Evolutionary conservation across 2,113 vertebrate species (phyloP), one percentile per base, ranked within the genome.

Genomic region (Centropristis striata): DNA sequence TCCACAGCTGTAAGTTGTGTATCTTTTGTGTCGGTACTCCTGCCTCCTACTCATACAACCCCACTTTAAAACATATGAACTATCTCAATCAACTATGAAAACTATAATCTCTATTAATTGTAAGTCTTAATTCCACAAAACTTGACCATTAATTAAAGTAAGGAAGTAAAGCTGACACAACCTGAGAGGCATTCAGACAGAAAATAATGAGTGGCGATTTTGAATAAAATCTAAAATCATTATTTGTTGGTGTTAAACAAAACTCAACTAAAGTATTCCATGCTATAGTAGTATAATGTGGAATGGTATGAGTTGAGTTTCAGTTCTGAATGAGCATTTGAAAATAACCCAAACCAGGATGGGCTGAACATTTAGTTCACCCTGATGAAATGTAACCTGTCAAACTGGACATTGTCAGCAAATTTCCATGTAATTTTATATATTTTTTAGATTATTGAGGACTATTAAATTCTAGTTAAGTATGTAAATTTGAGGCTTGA

Each of bases 161-260:
- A 25, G 18, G 14, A 10, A 23, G 8, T 14, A 49, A 57, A 41
- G 25, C 51, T 28, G 50, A 36, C 15, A 27, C 15, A 57, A 28
- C 4, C 8, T 25, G 39, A 59, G 21, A 16, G 15, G 47, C 14
- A 32, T 10, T 42, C 4, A 11, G 15, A 47, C n/a, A 49, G 15
- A 60, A 28, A 39, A 65, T 57, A 28, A 20, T 42, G 53, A 12
- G 12, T 16, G 2, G 39, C 63, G 9, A 25, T 65, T 50, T 78
- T 41, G 75, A 57, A 42, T 32, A 28, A 65, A 39, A 78, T 32
- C 28, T 39, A 6, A 32, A 9, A 21, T 67, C 64, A 32, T 23
- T 32, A 50, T 70, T 61, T 15, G 63, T 77, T 42, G 4, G 10
- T 4, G 7, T 41, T 12, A 46, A 71, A 10, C 2, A 14, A 37